A percentile compares a stretch with the other conserved stretches of the same genome.
Conservation (phyloP, 2,888 invertebrate species). For the Synergus umbraculus region DNA sequence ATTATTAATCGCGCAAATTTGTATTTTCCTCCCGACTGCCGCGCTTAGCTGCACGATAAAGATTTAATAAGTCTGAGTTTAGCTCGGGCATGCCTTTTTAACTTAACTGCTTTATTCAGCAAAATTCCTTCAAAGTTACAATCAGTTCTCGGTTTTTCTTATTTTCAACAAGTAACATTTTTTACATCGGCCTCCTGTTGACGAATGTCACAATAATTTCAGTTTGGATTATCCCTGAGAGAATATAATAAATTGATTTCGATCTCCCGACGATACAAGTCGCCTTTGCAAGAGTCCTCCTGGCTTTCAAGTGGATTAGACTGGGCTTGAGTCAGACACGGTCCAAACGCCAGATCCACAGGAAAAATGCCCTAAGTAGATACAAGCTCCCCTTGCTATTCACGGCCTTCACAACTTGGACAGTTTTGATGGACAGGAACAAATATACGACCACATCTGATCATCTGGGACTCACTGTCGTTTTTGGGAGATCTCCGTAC, state of each 20-base stretch:
- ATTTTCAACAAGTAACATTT: neutral
- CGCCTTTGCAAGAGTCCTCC: neutral
- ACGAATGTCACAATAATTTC: neutral
- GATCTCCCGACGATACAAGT: neutral
- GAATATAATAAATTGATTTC: neutral
- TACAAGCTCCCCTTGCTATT: slow-evolving; percentile 32
- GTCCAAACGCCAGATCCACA: slow-evolving; percentile 3
- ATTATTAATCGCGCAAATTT: slow-evolving; percentile 54
- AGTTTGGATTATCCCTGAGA: neutral
- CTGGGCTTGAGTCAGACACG: slow-evolving; percentile 56
- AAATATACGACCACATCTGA: slow-evolving; percentile 57
- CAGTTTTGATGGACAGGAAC: slow-evolving; percentile 68
- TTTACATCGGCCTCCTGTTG: too few relatives aligned
- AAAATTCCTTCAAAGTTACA: neutral
- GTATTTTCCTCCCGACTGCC: slow-evolving; percentile 31
- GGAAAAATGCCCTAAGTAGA: slow-evolving; percentile 18
- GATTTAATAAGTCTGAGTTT: slow-evolving; percentile 5
- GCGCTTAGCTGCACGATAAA: neutral
- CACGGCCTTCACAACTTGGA: slow-evolving; percentile 42
- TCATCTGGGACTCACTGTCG: slow-evolving; percentile 54
- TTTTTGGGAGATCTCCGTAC: slow-evolving; percentile 20
- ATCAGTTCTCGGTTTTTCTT: neutral
- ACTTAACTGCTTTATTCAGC: neutral
- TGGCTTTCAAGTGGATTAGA: slow-evolving; percentile 64
- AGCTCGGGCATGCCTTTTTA: neutral